phyloP scores from a whole-genome alignment of 2,113 vertebrate species.

The Ginglymostoma cirratum region DNA sequence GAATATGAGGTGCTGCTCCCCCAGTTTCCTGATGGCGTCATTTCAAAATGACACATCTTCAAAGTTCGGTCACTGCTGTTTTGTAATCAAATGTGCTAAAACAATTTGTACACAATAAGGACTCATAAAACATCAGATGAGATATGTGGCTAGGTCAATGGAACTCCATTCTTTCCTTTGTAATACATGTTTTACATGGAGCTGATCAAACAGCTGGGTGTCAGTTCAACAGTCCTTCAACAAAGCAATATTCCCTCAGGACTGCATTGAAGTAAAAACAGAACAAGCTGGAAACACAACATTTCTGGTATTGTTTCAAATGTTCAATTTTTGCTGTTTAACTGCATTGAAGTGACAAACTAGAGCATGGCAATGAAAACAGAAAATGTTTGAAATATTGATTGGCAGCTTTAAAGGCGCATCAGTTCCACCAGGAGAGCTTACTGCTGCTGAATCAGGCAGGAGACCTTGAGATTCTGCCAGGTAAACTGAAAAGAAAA shows the following conservation, averaged over 20 bases:
- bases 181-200: background rate
- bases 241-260: background rate
- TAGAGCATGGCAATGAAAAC: background rate
- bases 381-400: too few species aligned
- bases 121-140: background rate
- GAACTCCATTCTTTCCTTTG: background rate
- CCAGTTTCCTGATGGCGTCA: too few species aligned
- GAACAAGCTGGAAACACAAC: background rate
- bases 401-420: too few species aligned
- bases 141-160: background rate
- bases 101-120: background rate
- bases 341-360: background rate
- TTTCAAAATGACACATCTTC: too few species aligned
- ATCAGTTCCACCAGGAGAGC: too few species aligned
- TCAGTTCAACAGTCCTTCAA: background rate
- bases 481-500: too few species aligned
- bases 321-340: background rate
- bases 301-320: background rate
- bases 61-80: too few species aligned
- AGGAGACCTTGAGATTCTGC: too few species aligned
- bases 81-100: too few species aligned
- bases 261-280: background rate
- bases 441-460: too few species aligned
- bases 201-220: background rate
- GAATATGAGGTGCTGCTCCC: too few species aligned